phyloP scores from a whole-genome alignment of 2,113 vertebrate species.

The Urocynchramus pylzowi region DNA sequence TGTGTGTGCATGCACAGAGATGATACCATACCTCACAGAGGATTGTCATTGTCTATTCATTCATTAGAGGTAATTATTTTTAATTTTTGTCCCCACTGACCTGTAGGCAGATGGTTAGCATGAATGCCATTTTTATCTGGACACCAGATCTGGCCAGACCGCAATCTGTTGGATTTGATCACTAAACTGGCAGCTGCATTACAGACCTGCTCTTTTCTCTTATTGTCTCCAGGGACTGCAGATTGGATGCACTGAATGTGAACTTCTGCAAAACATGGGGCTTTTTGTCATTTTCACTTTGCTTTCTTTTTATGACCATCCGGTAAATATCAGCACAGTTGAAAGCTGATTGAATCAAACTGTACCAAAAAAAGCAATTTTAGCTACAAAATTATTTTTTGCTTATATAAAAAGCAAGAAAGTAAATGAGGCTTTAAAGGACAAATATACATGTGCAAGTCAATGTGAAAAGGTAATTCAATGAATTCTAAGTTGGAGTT shows the following conservation, averaged over 20 bases:
- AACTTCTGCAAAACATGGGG: constrained; percentile 64
- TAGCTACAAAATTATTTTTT: constrained; percentile 2
- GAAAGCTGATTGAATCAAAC: constrained; percentile 56
- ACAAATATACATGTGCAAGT: neutral
- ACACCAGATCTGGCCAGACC: constrained; percentile 69
- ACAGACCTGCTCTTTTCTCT: constrained; percentile 56
- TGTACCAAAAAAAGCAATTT: neutral
- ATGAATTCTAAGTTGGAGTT: neutral
- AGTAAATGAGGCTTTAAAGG: neutral
- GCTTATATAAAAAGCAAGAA: neutral
- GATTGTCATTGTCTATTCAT: constrained; percentile 73
- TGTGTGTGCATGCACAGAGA: neutral
- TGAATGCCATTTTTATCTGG: constrained; percentile 77
- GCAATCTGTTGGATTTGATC: constrained; percentile 65
- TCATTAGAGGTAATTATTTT: constrained; percentile 78
- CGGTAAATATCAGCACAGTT: constrained; percentile 53
- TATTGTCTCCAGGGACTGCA: constrained; percentile 38
- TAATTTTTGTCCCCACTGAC: constrained; percentile 76
- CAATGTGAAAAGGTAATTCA: neutral
- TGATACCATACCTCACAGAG: constrained; percentile 64
- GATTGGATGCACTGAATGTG: constrained; percentile 63
- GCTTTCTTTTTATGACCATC: constrained; percentile 62
- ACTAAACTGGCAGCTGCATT: constrained; percentile 62
- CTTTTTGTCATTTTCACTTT: constrained; percentile 61
- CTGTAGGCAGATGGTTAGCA: constrained; percentile 79